Conservation (phyloP, 2,113 vertebrate species). For the Hemiscyllium ocellatum region DNA sequence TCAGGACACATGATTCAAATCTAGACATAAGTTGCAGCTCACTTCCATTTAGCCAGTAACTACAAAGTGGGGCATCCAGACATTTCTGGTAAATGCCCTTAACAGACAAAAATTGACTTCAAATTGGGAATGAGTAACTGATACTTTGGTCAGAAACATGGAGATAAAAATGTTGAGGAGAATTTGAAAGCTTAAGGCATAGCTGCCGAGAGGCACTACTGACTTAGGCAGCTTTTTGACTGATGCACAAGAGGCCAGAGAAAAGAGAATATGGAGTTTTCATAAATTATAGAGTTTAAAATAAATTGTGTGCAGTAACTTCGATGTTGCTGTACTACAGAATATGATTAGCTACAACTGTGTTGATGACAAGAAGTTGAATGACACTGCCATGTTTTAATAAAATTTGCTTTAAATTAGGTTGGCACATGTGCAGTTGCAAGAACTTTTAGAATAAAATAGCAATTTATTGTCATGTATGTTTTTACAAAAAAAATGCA, state of each 20-base stretch:
- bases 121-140: not conserved
- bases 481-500: too few species aligned
- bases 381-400: not conserved
- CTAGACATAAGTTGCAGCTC: not conserved
- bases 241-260: not conserved
- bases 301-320: not conserved
- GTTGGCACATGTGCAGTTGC: not conserved
- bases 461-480: too few species aligned
- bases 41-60: not conserved
- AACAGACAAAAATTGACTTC: not conserved
- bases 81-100: too few species aligned
- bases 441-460: not conserved
- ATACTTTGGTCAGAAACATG: not conserved
- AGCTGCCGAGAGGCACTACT: not conserved
- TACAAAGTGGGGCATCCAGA: too few species aligned
- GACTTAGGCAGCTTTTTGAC: not conserved
- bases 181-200: not conserved
- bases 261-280: too few species aligned
- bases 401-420: not conserved
- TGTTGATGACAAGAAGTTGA: not conserved
- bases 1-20: not conserved
- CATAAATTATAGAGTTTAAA: not conserved
- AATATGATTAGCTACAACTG: not conserved
- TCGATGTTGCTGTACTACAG: not conserved
- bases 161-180: not conserved